These are phyloP conservation scores for Bucorvus abyssinicus DNA, from an alignment of 2,797 vertebrate species.

Conservation along the genomic window DNA sequence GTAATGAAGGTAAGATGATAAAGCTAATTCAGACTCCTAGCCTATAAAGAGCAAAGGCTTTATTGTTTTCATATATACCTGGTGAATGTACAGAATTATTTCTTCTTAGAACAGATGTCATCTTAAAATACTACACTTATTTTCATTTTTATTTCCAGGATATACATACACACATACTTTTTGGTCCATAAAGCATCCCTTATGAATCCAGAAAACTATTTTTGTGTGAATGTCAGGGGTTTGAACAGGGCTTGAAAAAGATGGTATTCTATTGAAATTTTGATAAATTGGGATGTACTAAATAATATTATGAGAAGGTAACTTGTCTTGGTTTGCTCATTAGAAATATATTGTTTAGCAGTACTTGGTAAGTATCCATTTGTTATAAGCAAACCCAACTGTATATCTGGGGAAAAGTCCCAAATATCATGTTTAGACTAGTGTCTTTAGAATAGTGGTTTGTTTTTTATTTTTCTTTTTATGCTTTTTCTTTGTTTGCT, in stretches of 20 bases:
- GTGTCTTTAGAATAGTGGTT: not conserved
- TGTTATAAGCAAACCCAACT: not conserved
- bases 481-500: not conserved
- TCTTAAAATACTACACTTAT: not conserved
- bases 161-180: not conserved
- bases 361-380: not conserved
- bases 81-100: not conserved
- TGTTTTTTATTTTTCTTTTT: accelerated
- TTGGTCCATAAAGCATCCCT: too few species aligned
- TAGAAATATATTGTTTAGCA: not conserved
- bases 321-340: not conserved
- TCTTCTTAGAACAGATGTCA: not conserved
- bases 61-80: not conserved
- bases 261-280: not conserved
- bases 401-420: not conserved
- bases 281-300: not conserved
- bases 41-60: not conserved
- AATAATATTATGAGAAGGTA: not conserved
- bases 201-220: too few species aligned
- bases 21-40: slow-evolving; percentile 47
- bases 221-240: not conserved
- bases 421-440: not conserved
- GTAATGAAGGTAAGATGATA: slow-evolving; percentile 66
- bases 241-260: not conserved
- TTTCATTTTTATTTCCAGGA: not conserved